Conservation (phyloP, 1,140 invertebrate species). For the Drosophila persimilis region DNA sequence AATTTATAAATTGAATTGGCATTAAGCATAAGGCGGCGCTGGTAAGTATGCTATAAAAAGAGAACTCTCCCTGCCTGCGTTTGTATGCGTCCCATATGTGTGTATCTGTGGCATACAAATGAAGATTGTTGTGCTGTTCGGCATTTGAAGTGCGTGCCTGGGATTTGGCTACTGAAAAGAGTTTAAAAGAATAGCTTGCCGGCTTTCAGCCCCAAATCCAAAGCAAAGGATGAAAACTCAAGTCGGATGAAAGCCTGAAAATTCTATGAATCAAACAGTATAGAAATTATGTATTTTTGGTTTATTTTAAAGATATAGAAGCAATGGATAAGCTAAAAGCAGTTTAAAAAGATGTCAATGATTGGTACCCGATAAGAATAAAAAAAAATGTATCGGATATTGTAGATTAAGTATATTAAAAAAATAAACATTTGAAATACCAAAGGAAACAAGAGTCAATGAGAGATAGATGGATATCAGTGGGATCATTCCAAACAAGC, state of each 20-base stretch:
- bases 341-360: no score
- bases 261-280: neutral
- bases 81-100: neutral
- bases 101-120: constrained; percentile 27
- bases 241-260: neutral
- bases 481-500: no score
- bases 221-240: no score
- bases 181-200: constrained; percentile 36
- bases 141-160: constrained; percentile 57
- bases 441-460: no score
- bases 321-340: no score
- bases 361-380: no score
- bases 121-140: constrained; percentile 60
- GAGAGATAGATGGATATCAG: no score
- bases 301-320: no score
- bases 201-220: constrained; percentile 23
- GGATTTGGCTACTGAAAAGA: constrained; percentile 43
- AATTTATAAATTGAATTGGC: constrained; percentile 79
- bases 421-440: no score
- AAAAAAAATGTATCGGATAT: no score
- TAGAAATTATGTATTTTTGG: no score
- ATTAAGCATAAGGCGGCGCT: constrained; percentile 73
- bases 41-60: constrained; percentile 70
- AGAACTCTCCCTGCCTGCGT: constrained; percentile 20
- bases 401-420: no score